Base-by-base conservation (phyloP, 1,140 invertebrate genomes). In the Polypedilum pembai region DNA sequence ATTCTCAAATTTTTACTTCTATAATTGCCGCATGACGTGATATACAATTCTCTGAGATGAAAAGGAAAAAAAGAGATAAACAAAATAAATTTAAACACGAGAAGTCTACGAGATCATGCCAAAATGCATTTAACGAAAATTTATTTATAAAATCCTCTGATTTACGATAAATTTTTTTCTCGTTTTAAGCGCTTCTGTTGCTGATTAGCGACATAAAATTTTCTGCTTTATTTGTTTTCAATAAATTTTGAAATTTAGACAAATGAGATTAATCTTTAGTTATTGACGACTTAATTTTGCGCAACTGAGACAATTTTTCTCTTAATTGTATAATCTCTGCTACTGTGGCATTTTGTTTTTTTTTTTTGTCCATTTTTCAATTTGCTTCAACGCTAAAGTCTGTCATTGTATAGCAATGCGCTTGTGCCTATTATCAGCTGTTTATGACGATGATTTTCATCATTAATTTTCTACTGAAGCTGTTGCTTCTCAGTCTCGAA, bases 11-110 rank as follows among this genome's bases (percentile, higher is more conserved):
- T n/a, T n/a, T n/a, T n/a, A n/a, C n/a, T 33, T 33, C 20, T 69
- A 69, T 69, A 18, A 69, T 69, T 20, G 65, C 20, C 65, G 65
- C 65, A 69, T 69, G 65, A 69, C 65, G 65, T 69, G 17, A 69
- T 56, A n/a, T 56, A 56, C 45, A n/a, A n/a, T 56, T 66, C 17
- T 69, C 15, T 69, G 45, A 69, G 5, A 69, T 7, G 0, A 69
- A 69, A 69, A 20, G 17, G 8, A 21, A 69, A 69, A 66, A 17
- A 17, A 66, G 17, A 66, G 10, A 69, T 7, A 18, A 18, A 69
- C 8, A 69, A 69, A 56, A 56, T 15, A 56, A 12, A 56, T 33
- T 33, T 33, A 3, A 12, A 56, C 10, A 56, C 45, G 45, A 56
- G 45, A 56, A 56, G 45, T 56, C 45, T 56, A 3, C 4, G 4